These are phyloP conservation scores for Drosophila ananassae DNA, from an alignment of 1,140 invertebrate species.

Conservation along the genomic window DNA sequence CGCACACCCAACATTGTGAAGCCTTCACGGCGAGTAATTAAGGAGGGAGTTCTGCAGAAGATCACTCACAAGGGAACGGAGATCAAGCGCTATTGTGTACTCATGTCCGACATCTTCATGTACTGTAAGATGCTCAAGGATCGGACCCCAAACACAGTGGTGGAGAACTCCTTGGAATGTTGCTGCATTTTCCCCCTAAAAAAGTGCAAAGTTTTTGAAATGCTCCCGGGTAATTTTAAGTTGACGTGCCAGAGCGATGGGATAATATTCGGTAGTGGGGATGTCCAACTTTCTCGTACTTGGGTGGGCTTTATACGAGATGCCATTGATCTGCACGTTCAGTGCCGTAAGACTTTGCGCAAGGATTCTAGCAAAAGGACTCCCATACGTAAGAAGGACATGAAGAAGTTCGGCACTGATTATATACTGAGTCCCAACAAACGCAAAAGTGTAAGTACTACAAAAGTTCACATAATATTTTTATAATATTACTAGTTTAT, in stretches of 20 bases:
- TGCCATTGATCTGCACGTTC: constrained; percentile 86
- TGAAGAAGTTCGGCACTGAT: constrained; percentile 84
- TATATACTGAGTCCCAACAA: constrained; percentile 77
- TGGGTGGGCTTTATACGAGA: constrained; percentile 86
- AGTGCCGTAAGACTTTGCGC: constrained; percentile 86
- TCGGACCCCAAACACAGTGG: constrained; percentile 69
- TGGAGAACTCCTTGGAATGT: constrained; percentile 85
- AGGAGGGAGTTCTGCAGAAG: constrained; percentile 89
- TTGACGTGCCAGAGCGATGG: constrained; percentile 86
- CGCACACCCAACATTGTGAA: constrained; percentile 87
- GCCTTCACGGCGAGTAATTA: constrained; percentile 88
- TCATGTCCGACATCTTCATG: constrained; percentile 86
- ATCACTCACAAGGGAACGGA: constrained; percentile 85
- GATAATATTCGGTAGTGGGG: constrained; percentile 86
- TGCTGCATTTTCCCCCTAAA: constrained; percentile 87
- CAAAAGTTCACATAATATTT: neutral
- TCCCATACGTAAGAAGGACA: constrained; percentile 85
- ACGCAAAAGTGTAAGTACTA: constrained; percentile 76
- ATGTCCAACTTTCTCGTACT: constrained; percentile 84
- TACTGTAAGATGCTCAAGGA: constrained; percentile 85
- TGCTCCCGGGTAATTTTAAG: constrained; percentile 86
- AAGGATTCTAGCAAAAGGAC: constrained; percentile 87
- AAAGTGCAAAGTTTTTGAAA: constrained; percentile 86
- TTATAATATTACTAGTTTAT: neutral
- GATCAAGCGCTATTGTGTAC: constrained; percentile 85